Conservation (phyloP, 92 coral and sea anemone genomes). For the Porites lobata region DNA sequence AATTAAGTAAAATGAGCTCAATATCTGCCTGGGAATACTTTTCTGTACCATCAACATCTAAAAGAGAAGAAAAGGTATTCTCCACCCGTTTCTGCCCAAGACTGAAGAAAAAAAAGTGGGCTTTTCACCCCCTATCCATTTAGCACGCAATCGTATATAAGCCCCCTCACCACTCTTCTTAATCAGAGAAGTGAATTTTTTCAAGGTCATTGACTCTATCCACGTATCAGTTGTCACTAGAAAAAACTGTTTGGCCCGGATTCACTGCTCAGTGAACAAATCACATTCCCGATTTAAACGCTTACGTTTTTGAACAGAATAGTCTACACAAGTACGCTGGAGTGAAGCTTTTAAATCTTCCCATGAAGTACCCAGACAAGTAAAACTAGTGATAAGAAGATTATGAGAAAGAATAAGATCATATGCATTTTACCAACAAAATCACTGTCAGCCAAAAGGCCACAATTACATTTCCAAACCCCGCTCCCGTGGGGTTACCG, state of each 20-base stretch:
- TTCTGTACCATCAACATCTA: background rate
- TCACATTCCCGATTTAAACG: background rate
- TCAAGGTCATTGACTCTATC: background rate
- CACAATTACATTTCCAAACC: slow-evolving; percentile 7
- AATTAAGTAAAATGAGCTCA: background rate
- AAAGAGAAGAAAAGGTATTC: background rate
- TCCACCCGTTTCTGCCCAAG: background rate
- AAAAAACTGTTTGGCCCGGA: background rate
- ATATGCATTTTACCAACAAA: background rate
- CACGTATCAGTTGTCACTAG: background rate
- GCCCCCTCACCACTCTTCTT: background rate
- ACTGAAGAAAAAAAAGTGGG: background rate
- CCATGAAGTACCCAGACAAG: background rate
- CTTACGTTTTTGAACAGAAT: background rate
- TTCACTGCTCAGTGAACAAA: background rate
- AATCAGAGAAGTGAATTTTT: background rate
- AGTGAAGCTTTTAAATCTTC: background rate
- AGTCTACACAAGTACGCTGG: background rate
- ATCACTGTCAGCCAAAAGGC: background rate
- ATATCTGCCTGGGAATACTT: background rate
- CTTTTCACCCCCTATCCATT: background rate
- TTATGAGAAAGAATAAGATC: background rate
- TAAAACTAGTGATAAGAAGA: background rate
- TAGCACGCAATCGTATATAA: slow-evolving; percentile 1
- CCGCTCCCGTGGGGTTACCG: background rate